Evolutionary conservation across 64 coral and sea anemone genomes (phyloP).

Genomic region (Trachythela sp.): DNA sequence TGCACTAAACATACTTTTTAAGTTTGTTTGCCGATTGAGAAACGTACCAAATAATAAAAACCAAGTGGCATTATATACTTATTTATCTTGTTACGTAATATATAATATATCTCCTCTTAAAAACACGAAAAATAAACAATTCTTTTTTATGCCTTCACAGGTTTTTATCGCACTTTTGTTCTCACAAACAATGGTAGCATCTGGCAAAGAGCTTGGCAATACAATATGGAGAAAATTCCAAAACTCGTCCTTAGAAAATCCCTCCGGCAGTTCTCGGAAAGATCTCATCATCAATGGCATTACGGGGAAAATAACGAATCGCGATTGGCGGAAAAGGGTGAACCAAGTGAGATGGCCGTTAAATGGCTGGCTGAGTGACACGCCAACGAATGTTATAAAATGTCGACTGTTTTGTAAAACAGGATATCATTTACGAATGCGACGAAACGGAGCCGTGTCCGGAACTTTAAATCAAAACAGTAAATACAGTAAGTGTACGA

Average conservation of each 20-base stretch:
- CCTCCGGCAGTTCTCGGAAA: background rate
- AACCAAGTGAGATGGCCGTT: background rate
- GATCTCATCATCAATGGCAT: background rate
- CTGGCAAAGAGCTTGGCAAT: background rate
- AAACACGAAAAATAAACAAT: background rate
- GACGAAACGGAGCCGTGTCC: background rate
- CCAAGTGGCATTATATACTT: no score
- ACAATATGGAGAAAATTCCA: background rate
- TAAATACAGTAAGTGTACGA: background rate
- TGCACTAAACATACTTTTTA: no score
- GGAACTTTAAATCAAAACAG: background rate
- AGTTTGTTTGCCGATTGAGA: no score
- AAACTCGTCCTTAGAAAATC: background rate
- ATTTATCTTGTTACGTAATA: no score
- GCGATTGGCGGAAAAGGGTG: background rate
- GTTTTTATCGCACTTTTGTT: background rate
- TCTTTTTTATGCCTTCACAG: background rate
- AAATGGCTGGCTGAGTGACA: background rate
- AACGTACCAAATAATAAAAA: no score
- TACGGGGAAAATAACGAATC: background rate
- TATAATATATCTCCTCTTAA: no score
- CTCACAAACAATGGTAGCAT: background rate
- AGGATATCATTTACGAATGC: background rate
- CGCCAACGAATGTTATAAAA: background rate
- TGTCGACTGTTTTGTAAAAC: background rate